Evolutionary conservation across 2,797 vertebrate species (phyloP).

Genomic region (Artibeus jamaicensis): DNA sequence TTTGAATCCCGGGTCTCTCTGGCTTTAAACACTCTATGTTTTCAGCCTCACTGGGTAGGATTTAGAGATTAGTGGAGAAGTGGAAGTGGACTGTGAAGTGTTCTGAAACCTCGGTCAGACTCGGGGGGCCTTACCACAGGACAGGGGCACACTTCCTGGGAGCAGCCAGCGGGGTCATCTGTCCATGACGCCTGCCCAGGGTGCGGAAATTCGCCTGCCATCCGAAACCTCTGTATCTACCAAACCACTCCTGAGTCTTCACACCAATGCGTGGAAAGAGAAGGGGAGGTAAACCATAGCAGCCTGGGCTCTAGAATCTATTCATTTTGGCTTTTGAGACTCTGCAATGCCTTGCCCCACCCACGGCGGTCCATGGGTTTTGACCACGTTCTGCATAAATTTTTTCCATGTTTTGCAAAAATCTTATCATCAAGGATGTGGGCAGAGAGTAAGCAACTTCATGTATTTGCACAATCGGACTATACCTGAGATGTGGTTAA

Average conservation of each 20-base stretch:
- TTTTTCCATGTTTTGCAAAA: background rate
- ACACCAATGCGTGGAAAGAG: background rate
- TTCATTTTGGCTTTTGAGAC: background rate
- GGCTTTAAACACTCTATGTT: conserved; percentile 11
- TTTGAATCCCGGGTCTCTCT: conserved; percentile 1
- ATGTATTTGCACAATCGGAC: background rate
- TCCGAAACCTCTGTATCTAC: background rate
- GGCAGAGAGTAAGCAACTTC: background rate
- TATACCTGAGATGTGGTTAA: background rate
- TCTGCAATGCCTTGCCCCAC: background rate
- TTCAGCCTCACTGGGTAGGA: background rate
- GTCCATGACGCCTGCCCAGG: background rate
- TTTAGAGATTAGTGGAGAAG: background rate
- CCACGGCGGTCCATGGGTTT: background rate
- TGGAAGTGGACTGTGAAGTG: background rate
- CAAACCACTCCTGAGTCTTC: background rate
- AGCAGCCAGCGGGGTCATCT: background rate
- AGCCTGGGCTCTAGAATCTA: background rate
- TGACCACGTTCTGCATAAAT: background rate
- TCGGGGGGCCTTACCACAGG: background rate
- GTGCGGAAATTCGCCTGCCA: background rate
- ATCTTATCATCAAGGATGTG: background rate
- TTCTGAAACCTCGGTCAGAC: background rate
- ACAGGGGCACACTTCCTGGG: background rate
- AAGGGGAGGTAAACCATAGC: background rate